phyloP scores from a whole-genome alignment of 2,113 vertebrate species.

The Xiphophorus hellerii region DNA sequence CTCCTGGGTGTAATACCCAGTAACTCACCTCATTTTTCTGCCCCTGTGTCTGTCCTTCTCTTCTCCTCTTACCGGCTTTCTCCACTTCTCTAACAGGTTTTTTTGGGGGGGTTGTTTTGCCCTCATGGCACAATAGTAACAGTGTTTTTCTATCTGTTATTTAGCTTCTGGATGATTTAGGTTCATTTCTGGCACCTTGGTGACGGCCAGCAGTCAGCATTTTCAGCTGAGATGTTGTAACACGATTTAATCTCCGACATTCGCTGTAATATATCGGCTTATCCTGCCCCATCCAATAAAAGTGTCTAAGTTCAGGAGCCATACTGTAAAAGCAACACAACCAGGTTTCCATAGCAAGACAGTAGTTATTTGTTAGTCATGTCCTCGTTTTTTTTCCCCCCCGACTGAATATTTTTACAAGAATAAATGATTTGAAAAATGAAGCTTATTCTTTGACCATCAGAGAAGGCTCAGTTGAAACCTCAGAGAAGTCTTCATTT shows the following conservation, averaged over 20 bases:
- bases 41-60: constrained; percentile 45
- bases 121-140: constrained; percentile 65
- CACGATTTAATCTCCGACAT: constrained; percentile 70
- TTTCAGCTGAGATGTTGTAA: constrained; percentile 65
- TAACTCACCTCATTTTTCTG: constrained; percentile 38
- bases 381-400: constrained; percentile 5
- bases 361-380: constrained; percentile 50
- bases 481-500: constrained; percentile 25
- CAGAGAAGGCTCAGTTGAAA: constrained; percentile 29
- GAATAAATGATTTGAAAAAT: constrained; percentile 18
- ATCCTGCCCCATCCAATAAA: constrained; percentile 53
- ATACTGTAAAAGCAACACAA: constrained; percentile 14
- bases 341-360: constrained; percentile 30
- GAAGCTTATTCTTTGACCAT: constrained; percentile 18
- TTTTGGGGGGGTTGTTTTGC: constrained; percentile 21
- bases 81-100: constrained; percentile 17
- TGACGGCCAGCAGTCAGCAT: constrained; percentile 65
- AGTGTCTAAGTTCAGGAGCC: constrained; percentile 39
- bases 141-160: constrained; percentile 67
- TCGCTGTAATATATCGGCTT: constrained; percentile 67
- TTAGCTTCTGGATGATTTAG: constrained; percentile 55
- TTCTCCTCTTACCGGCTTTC: constrained; percentile 35
- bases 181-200: constrained; percentile 57
- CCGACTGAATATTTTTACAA: not conserved
- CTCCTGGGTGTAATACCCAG: constrained; percentile 42